Evolutionary conservation across 2,113 vertebrate genomes (phyloP).

Genomic region (Amazona guildingii): DNA sequence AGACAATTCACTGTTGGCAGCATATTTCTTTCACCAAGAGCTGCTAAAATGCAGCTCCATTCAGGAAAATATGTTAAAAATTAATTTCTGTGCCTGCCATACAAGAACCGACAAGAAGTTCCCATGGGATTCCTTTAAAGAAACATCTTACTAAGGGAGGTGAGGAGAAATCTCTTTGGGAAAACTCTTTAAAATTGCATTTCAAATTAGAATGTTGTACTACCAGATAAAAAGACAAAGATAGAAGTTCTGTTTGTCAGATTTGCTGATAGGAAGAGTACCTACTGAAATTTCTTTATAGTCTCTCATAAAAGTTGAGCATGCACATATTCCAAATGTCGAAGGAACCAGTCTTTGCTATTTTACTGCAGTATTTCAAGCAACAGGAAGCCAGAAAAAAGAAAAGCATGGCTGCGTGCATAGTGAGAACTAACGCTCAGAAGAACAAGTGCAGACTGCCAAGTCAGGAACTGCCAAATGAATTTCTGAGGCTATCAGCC

Average conservation of each 20-base stretch:
- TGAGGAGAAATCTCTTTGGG: neutral
- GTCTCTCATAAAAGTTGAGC: neutral
- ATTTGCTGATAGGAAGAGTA: neutral
- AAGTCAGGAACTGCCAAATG: neutral
- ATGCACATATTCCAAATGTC: neutral
- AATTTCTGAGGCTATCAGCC: neutral
- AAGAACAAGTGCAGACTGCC: neutral
- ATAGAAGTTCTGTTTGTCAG: neutral
- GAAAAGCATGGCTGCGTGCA: neutral
- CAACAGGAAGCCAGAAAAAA: neutral
- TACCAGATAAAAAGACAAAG: neutral
- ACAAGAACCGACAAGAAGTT: neutral
- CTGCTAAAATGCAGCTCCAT: neutral
- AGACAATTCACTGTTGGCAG: neutral
- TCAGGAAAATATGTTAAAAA: neutral
- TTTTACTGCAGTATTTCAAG: neutral
- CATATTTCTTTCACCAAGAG: neutral
- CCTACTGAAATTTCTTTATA: neutral
- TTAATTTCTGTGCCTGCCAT: neutral
- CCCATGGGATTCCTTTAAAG: neutral
- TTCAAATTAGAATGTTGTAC: neutral
- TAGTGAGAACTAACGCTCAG: neutral
- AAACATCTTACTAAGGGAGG: neutral
- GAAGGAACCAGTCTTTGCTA: neutral
- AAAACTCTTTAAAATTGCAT: neutral